phyloP scores from a whole-genome alignment of 1,140 invertebrate genomes.

The Pseudomyrmex dendroicus region DNA sequence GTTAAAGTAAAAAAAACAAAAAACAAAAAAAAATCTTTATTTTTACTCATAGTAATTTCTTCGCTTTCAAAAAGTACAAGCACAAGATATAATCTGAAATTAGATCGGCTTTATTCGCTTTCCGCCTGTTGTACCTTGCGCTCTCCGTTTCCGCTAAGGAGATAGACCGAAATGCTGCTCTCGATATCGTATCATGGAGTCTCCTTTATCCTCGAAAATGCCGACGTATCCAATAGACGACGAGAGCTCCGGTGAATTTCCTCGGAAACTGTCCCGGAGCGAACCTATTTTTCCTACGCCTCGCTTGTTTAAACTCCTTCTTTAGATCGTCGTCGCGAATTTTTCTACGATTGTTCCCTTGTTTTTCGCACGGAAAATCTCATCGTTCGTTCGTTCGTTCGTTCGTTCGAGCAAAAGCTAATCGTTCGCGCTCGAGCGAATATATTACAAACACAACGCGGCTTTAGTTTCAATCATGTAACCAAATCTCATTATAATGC shows the following conservation, averaged over 20 bases:
- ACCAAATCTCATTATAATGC: neutral
- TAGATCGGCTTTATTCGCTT: constrained; percentile 10
- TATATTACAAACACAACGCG: neutral
- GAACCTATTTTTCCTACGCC: constrained; percentile 34
- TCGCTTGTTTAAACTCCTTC: constrained; percentile 25
- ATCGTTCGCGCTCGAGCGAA: neutral
- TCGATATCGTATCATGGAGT: constrained; percentile 47
- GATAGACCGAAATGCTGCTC: constrained; percentile 33
- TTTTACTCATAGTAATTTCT: no score
- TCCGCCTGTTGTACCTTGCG: constrained; percentile 10
- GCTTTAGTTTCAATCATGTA: neutral
- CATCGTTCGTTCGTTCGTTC: neutral
- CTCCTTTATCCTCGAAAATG: constrained; percentile 45
- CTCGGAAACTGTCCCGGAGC: constrained; percentile 15
- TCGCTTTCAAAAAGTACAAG: neutral
- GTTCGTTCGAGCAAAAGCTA: neutral
- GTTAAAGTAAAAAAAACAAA: neutral
- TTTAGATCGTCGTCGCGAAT: constrained; percentile 22
- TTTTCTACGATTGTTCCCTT: neutral
- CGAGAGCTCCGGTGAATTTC: constrained; percentile 14
- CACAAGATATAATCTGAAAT: constrained; percentile 27
- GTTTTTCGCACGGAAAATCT: neutral
- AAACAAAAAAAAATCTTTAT: neutral
- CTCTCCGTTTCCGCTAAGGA: constrained; percentile 40
- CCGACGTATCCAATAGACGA: constrained; percentile 20